Evolutionary conservation across 2,888 invertebrate genomes (phyloP).

Genomic region (Tipula helvola): DNA sequence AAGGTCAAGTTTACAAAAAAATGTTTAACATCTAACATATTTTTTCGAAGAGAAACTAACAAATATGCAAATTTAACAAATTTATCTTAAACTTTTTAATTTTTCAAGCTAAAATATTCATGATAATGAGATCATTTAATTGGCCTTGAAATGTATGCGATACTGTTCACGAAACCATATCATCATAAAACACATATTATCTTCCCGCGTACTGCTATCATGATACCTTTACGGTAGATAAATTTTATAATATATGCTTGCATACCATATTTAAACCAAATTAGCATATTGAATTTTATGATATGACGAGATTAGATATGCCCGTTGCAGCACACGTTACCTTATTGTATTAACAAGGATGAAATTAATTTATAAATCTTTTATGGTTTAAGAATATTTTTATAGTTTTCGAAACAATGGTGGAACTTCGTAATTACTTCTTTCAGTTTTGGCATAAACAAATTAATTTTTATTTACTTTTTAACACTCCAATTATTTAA

Average conservation of each 20-base stretch:
- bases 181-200: not conserved
- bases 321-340: not conserved
- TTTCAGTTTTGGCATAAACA: not conserved
- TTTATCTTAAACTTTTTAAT: too few relatives aligned
- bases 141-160: not conserved
- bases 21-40: too few relatives aligned
- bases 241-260: not conserved
- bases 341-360: not conserved
- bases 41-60: too few relatives aligned
- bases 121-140: not conserved
- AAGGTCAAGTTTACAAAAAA: too few relatives aligned
- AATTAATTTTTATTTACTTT: not conserved
- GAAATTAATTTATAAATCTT: not conserved
- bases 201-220: not conserved
- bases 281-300: not conserved
- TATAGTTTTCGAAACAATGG: not conserved
- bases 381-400: not conserved
- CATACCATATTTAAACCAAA: not conserved
- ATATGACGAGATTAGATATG: not conserved
- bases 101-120: not conserved
- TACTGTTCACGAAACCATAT: not conserved
- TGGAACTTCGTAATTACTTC: not conserved
- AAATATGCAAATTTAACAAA: too few relatives aligned
- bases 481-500: not conserved
- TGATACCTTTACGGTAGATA: not conserved